Evolutionary conservation across 1,140 invertebrate genomes (phyloP).

Genomic region (Heterodera carotae): DNA sequence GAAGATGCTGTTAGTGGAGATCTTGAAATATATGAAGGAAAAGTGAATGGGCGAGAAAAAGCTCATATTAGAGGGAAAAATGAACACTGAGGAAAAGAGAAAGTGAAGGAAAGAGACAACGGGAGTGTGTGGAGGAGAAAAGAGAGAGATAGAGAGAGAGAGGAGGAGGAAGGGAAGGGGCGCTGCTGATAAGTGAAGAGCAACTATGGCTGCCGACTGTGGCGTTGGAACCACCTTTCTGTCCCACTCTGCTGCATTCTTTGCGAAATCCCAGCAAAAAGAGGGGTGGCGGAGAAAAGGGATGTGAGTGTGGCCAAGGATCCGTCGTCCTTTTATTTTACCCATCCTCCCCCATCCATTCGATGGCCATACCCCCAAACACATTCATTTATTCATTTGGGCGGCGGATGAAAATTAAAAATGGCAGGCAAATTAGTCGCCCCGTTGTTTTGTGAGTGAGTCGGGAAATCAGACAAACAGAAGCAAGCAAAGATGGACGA

Average conservation of each 20-base stretch:
- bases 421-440: slow-evolving; percentile 15
- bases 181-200: not conserved
- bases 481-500: not conserved
- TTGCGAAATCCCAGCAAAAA: slow-evolving; percentile 11
- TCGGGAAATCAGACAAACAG: not conserved
- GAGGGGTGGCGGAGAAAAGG: not conserved
- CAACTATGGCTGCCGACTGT: not conserved
- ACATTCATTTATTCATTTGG: slow-evolving; percentile 10
- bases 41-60: not conserved
- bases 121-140: not conserved
- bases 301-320: not conserved
- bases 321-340: slow-evolving; percentile 4
- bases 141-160: not conserved
- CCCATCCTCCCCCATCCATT: slow-evolving; percentile 2
- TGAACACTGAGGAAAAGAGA: not conserved
- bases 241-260: not conserved
- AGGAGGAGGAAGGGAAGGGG: not conserved
- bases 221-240: not conserved
- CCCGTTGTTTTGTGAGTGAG: slow-evolving; percentile 11
- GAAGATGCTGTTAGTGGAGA: not conserved
- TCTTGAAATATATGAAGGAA: not conserved
- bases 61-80: not conserved
- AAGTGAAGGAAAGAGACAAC: not conserved
- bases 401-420: slow-evolving; percentile 13
- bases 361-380: not conserved